phyloP scores from a whole-genome alignment of 2,888 invertebrate genomes.

The Meloe dianella region DNA sequence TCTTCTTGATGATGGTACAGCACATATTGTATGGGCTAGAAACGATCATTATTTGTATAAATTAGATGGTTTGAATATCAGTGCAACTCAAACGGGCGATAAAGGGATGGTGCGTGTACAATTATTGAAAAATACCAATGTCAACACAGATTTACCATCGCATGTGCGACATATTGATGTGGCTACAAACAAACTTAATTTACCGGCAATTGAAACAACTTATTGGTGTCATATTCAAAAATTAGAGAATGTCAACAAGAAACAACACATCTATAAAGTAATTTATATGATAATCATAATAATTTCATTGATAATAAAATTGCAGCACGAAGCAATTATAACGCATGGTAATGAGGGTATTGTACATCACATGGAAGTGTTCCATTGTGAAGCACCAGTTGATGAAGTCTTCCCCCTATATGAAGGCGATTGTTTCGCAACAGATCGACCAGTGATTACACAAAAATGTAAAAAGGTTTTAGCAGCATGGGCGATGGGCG shows the following conservation, averaged over 20 bases:
- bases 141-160: slow-evolving; percentile 55
- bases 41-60: slow-evolving; percentile 77
- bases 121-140: slow-evolving; percentile 64
- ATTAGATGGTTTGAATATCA: slow-evolving; percentile 69
- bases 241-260: slow-evolving; percentile 71
- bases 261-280: slow-evolving; percentile 82
- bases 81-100: slow-evolving; percentile 59
- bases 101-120: slow-evolving; percentile 82
- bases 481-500: slow-evolving; percentile 99
- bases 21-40: slow-evolving; percentile 84
- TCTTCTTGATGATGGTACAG: slow-evolving; percentile 84
- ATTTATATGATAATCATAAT: not conserved
- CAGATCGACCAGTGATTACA: slow-evolving; percentile 75
- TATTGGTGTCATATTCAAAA: slow-evolving; percentile 95
- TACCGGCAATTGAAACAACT: slow-evolving; percentile 89
- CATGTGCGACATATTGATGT: slow-evolving; percentile 68
- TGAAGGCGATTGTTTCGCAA: slow-evolving; percentile 82
- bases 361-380: slow-evolving; percentile 98
- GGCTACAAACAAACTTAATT: slow-evolving; percentile 68
- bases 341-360: slow-evolving; percentile 80
- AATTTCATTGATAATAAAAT: slow-evolving; percentile 17
- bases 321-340: slow-evolving; percentile 86
- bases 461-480: slow-evolving; percentile 84
- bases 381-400: slow-evolving; percentile 83
- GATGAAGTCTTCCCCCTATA: slow-evolving; percentile 76